Evolutionary conservation across 2,113 vertebrate species (phyloP).

Genomic region (Cryptomyrus ogoouensis): DNA sequence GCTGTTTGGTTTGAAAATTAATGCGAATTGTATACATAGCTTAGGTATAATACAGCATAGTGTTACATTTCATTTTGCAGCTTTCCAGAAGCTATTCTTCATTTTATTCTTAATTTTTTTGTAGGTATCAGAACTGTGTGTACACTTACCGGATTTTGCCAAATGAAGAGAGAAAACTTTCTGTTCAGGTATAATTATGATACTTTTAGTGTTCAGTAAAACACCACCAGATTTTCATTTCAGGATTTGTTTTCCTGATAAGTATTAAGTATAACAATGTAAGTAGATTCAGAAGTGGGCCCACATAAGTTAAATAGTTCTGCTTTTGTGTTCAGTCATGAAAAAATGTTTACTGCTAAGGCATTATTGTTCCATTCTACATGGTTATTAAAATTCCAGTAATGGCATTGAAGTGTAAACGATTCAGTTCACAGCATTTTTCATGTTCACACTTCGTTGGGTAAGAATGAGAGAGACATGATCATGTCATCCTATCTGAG

Average conservation of each 20-base stretch:
- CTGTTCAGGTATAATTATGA: conserved; percentile 78
- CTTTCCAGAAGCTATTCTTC: neutral
- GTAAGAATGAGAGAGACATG: neutral
- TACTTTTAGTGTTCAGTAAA: neutral
- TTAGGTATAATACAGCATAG: neutral
- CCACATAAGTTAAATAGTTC: conserved; percentile 14
- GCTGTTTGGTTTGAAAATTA: neutral
- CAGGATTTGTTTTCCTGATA: neutral
- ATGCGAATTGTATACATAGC: neutral
- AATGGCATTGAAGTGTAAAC: neutral
- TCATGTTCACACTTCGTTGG: neutral
- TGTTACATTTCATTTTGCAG: neutral
- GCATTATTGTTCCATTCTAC: neutral
- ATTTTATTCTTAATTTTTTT: conserved; percentile 39
- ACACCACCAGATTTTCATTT: neutral
- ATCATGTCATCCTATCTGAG: neutral
- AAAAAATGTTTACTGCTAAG: neutral
- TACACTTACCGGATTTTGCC: conserved; percentile 95
- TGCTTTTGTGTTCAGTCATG: conserved; percentile 16
- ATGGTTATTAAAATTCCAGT: neutral
- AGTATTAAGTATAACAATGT: neutral
- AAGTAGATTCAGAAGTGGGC: conserved; percentile 2
- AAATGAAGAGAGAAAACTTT: conserved; percentile 82
- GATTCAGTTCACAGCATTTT: neutral
- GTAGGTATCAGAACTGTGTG: conserved; percentile 85